A percentile compares a stretch with the other conserved stretches of the same genome.
phyloP scores from a whole-genome alignment of 2,113 vertebrate genomes.

The Eclectus roratus region DNA sequence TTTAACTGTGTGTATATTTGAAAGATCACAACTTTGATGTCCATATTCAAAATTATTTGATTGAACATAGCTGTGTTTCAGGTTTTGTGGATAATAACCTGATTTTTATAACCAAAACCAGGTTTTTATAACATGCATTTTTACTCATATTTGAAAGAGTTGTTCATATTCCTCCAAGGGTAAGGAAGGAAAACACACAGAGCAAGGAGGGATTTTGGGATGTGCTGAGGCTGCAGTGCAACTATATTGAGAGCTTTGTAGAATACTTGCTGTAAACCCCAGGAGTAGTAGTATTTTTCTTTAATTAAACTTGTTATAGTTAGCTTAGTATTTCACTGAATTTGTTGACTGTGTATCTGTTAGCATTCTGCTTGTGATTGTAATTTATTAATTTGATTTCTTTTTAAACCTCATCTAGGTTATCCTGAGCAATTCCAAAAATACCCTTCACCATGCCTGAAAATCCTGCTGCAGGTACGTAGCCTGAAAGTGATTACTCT shows the following conservation, averaged over 20 bases:
- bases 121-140: not conserved
- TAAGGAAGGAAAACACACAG: not conserved
- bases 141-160: not conserved
- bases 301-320: not conserved
- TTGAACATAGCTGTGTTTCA: not conserved
- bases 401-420: not conserved
- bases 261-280: not conserved
- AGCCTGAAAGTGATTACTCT: not conserved
- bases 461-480: constrained; percentile 76
- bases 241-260: not conserved
- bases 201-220: not conserved
- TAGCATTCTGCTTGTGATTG: not conserved
- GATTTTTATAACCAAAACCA: not conserved
- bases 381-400: not conserved
- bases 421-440: not conserved
- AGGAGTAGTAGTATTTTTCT: not conserved
- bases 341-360: not conserved
- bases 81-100: not conserved
- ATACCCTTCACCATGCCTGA: constrained; percentile 72
- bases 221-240: not conserved
- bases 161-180: not conserved
- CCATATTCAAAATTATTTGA: not conserved
- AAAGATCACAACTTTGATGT: not conserved
- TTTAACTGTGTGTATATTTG: not conserved
- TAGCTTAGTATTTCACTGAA: not conserved